Evolutionary conservation across 2,888 invertebrate species (phyloP).

Genomic region (Rugalucina vietnamica): DNA sequence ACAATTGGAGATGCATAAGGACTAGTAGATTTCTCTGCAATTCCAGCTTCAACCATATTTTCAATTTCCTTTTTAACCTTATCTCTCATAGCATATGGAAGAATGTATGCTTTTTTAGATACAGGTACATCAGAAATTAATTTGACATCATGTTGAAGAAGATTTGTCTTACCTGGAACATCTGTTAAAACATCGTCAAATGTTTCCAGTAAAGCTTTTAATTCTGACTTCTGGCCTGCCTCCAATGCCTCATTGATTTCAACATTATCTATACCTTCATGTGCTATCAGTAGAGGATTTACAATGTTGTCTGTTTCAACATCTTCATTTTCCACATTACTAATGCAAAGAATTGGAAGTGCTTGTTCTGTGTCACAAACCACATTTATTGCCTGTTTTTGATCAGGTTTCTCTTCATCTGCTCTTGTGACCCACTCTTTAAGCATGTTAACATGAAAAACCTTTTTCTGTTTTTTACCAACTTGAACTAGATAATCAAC

Average conservation of each 20-base stretch:
- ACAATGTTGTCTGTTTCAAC: neutral
- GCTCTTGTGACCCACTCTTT: neutral
- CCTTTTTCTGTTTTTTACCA: neutral
- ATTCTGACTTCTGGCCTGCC: neutral
- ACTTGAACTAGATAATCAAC: conserved; percentile 11
- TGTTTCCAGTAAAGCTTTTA: neutral
- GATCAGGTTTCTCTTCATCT: no score
- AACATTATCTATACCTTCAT: neutral
- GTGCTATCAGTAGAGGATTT: neutral
- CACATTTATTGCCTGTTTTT: no score
- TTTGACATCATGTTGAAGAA: conserved; percentile 3
- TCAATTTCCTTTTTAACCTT: neutral
- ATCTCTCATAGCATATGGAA: conserved; percentile 15
- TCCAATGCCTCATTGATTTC: neutral
- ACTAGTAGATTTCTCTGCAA: conserved; percentile 27
- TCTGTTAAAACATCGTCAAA: conserved; percentile 4
- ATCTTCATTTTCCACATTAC: neutral
- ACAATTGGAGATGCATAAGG: conserved; percentile 29
- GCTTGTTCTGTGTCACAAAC: neutral
- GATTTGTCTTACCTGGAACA: neutral
- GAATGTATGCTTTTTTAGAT: conserved; percentile 3
- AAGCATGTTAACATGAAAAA: conserved; percentile 1
- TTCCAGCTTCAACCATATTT: conserved; percentile 8
- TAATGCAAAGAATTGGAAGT: neutral
- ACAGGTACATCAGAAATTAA: neutral